Base-by-base conservation (phyloP, 2,113 vertebrate genomes). In the Cephalophus harveyi region DNA sequence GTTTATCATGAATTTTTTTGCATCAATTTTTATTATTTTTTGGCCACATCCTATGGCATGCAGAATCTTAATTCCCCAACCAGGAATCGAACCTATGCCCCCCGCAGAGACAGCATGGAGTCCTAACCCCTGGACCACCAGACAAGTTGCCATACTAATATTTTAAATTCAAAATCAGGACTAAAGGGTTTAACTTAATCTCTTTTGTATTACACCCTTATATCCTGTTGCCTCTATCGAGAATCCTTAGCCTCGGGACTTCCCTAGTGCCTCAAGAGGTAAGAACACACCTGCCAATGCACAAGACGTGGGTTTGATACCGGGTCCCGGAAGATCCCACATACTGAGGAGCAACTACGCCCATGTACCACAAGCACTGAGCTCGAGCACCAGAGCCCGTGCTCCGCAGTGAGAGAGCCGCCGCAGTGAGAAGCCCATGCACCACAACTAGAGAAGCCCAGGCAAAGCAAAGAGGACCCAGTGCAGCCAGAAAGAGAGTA, bases 401-500 rank as follows among this genome's bases (percentile, higher is more conserved):
- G 36, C 5, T 74, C 71, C 0, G 0, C 36, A 43, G 13, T 46
- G 43, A 46, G 43, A 46, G 43, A 46, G 64, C 64, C 17, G 0
- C 33, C 7, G 1, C 33, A 19, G 8, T 0, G 64, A 10, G 33
- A n/a, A 36, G 64, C 16, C 17, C 33, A 36, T 0, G 4, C n/a
- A 21, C 64, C 64, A 71, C 64, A 36, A 0, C 64, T 7, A 36
- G n/a, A 71, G n/a, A 71, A 71, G n/a, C n/a, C 33, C 64, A 11
- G 7, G n/a, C 17, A 21, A 19, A 71, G 64, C 64, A 36, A 11
- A 21, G n/a, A 67, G 33, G 33, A 21, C 64, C 64, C n/a, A 71
- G 2, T 0, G n/a, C 64, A 71, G n/a, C 17, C 71, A 23, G 3
- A 74, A 43, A 12, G n/a, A 74, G 43, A 74, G 13, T 14, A 14